Base-by-base conservation (phyloP, 2,888 invertebrate genomes). In the Schrankia costaestrigalis region DNA sequence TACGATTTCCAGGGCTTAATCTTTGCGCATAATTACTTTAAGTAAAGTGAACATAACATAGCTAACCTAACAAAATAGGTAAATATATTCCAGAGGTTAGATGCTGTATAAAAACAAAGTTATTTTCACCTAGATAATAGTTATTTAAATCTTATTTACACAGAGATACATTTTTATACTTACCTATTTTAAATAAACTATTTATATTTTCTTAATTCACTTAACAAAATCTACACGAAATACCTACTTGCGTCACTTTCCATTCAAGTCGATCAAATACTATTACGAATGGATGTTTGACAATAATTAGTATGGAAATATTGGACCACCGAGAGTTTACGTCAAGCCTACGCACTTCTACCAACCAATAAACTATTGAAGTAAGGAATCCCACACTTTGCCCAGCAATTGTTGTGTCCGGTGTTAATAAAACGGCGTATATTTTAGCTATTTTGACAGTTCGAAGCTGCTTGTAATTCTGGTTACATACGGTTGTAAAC, bases 381-480 rank as follows among this genome's bases (percentile, higher is more conserved):
- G 71, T 75, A 76, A 78, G 79, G 81, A 83, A 81, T 84, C 80
- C 81, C 81, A 86, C 84, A 82, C 79, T 78, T 74, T 71, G 72
- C 70, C 67, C 71, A 63, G 70, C 83, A 77, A 83, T 83, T 81
- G 82, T 83, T 76, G 74, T 69, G 77, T 75, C 76, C 73, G 65
- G 78, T 75, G 80, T 81, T 85, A 84, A 83, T 85, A 84, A 84
- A 86, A 85, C 78, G 81, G 66, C 70, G 59, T 78, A 85, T 85
- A 87, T 83, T 82, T 85, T 79, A 86, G 72, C 77, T 80, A 85
- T 85, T 85, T 85, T 86, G 86, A 86, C 86, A 85, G 83, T 80
- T 80, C 67, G 55, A 69, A 80, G 78, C 80, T 78, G 78, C 83
- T 81, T 60, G 73, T 79, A 79, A 74, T 66, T 55, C 42, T 28